Evolutionary conservation across 2,113 vertebrate genomes (phyloP).

Genomic region (Albula glossodonta): DNA sequence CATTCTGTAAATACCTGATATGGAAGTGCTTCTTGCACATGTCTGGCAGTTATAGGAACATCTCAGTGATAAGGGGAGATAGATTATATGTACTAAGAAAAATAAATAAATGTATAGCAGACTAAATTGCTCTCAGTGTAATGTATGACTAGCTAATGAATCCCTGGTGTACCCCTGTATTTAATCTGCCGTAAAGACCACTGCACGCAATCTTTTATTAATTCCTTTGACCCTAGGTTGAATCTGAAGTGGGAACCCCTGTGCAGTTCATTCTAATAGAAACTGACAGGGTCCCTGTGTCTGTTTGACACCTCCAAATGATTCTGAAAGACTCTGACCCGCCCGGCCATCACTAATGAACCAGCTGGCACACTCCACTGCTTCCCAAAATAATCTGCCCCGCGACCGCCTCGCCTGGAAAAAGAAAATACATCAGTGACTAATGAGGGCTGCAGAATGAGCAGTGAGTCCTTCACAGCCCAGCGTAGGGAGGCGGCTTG

Average conservation of each 20-base stretch:
- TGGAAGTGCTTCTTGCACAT: neutral
- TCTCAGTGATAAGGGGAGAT: conserved; percentile 50
- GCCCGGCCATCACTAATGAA: conserved; percentile 80
- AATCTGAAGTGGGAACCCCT: conserved; percentile 75
- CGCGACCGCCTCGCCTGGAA: conserved; percentile 62
- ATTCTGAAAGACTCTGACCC: conserved; percentile 78
- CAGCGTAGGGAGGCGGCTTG: conserved; percentile 63
- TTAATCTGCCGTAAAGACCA: conserved; percentile 74
- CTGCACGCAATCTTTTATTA: conserved; percentile 89
- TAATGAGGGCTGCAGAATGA: conserved; percentile 88
- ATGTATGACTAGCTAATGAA: conserved; percentile 82
- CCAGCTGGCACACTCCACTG: conserved; percentile 85
- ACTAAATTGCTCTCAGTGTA: conserved; percentile 66
- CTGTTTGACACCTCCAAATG: conserved; percentile 80
- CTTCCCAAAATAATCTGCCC: conserved; percentile 67
- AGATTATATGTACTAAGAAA: conserved; percentile 64
- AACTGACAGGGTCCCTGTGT: conserved; percentile 84
- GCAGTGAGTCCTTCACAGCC: conserved; percentile 77
- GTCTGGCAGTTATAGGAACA: neutral
- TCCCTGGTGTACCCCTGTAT: conserved; percentile 78
- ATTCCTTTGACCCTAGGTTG: conserved; percentile 95
- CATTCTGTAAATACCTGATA: neutral
- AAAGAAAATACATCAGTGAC: conserved; percentile 83
- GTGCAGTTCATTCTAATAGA: conserved; percentile 85
- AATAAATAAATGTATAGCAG: conserved; percentile 68